These are phyloP conservation scores for Lanistes nyassanus DNA, from an alignment of 1,140 invertebrate genomes.

Conservation along the genomic window DNA sequence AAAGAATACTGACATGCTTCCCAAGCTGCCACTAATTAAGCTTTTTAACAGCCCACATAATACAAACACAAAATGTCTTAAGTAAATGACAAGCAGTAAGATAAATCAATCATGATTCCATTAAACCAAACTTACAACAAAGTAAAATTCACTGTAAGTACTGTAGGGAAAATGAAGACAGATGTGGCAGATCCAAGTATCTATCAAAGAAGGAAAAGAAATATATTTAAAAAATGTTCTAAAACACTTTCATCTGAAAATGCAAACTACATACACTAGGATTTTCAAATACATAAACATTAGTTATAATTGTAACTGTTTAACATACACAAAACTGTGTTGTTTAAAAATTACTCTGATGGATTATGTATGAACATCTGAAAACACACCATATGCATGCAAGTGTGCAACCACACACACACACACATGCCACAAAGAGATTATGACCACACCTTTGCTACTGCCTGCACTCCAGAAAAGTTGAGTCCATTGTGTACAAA, in stretches of 20 bases:
- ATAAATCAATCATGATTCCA: too few species aligned
- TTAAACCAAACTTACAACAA: constrained; percentile 24
- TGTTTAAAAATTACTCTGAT: too few species aligned
- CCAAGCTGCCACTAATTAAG: too few species aligned
- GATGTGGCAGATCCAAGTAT: constrained; percentile 20
- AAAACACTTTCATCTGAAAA: background rate
- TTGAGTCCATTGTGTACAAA: constrained; percentile 21
- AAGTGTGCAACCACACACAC: constrained; percentile 16
- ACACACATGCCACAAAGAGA: background rate
- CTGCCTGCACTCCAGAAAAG: constrained; percentile 26
- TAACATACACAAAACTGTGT: background rate
- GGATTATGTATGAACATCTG: too few species aligned
- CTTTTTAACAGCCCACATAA: too few species aligned
- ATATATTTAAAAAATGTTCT: background rate
- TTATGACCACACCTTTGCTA: constrained; percentile 23
- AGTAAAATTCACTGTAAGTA: constrained; percentile 21
- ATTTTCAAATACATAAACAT: background rate
- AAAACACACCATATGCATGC: background rate
- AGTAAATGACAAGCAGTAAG: too few species aligned
- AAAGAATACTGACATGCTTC: too few species aligned
- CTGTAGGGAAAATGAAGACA: constrained; percentile 25
- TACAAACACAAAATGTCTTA: too few species aligned
- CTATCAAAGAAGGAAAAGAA: constrained; percentile 19
- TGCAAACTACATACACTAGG: background rate
- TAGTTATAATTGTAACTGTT: background rate